Evolutionary conservation across 2,797 vertebrate species (phyloP).

Genomic region (Alfaro cultratus): DNA sequence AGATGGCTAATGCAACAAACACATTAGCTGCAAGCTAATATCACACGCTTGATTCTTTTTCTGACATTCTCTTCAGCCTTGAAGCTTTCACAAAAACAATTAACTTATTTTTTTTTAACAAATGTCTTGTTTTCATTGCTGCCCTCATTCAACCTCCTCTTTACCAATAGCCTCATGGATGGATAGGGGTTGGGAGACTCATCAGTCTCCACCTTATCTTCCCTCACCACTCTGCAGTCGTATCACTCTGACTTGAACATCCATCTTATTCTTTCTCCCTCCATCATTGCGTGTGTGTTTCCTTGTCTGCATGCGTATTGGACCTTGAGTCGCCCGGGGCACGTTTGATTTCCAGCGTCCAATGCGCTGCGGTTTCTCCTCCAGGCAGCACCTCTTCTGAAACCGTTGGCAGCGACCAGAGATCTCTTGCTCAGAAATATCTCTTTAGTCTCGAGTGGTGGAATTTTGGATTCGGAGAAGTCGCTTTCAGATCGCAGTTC

Average conservation of each 20-base stretch:
- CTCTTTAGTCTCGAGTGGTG: slow-evolving; percentile 41
- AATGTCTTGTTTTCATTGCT: slow-evolving; percentile 22
- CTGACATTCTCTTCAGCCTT: background rate
- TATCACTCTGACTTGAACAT: slow-evolving; percentile 71
- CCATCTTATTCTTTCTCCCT: slow-evolving; percentile 63
- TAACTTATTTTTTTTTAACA: slow-evolving; percentile 11
- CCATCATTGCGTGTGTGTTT: slow-evolving; percentile 31
- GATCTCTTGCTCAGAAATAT: slow-evolving; percentile 27
- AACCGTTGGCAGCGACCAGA: slow-evolving; percentile 8
- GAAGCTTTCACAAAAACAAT: slow-evolving; percentile 14
- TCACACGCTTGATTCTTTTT: background rate
- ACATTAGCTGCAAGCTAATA: slow-evolving; percentile 21
- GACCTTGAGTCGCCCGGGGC: slow-evolving; percentile 49
- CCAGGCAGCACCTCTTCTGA: slow-evolving; percentile 23
- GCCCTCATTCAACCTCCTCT: slow-evolving; percentile 33
- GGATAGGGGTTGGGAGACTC: slow-evolving; percentile 17
- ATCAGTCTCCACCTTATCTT: slow-evolving; percentile 74
- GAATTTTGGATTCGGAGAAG: slow-evolving; percentile 34
- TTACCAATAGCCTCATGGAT: slow-evolving; percentile 42
- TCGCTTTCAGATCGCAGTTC: slow-evolving; percentile 51
- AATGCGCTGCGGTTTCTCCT: slow-evolving; percentile 25
- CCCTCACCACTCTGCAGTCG: slow-evolving; percentile 66
- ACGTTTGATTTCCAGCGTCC: slow-evolving; percentile 21
- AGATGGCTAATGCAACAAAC: slow-evolving; percentile 28
- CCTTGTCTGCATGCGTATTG: slow-evolving; percentile 28